A percentile compares a stretch with the other conserved stretches of the same genome.
Conservation (phyloP, 2,888 invertebrate genomes). For the Altica lythri region DNA sequence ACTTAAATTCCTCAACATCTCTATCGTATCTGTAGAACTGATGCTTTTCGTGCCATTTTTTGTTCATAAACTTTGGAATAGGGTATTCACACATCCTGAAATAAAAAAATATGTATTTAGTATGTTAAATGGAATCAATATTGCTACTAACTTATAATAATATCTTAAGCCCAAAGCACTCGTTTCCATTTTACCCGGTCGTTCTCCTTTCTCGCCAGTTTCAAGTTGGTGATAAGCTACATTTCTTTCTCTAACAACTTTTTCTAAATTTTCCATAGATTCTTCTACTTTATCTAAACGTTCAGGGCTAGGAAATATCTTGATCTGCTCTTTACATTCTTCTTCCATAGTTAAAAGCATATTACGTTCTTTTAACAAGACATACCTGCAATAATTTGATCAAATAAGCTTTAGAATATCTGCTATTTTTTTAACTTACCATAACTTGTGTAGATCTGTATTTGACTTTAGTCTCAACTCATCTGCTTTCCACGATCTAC, state of each 20-base stretch:
- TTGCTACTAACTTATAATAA: slow-evolving; percentile 61
- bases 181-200: slow-evolving; percentile 65
- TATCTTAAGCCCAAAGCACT: slow-evolving; percentile 67
- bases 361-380: slow-evolving; percentile 92
- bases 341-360: slow-evolving; percentile 97
- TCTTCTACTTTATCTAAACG: slow-evolving; percentile 91
- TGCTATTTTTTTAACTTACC: slow-evolving; percentile 65
- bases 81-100: slow-evolving; percentile 63
- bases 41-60: slow-evolving; percentile 65
- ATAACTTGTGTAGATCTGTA: slow-evolving; percentile 93
- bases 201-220: slow-evolving; percentile 83
- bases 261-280: slow-evolving; percentile 92
- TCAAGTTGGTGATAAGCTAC: slow-evolving; percentile 87
- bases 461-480: slow-evolving; percentile 95
- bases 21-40: slow-evolving; percentile 60
- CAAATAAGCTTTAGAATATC: slow-evolving; percentile 21
- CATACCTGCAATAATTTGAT: slow-evolving; percentile 62
- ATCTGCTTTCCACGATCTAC: slow-evolving; percentile 85
- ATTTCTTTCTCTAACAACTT: slow-evolving; percentile 90
- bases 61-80: slow-evolving; percentile 71
- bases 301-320: slow-evolving; percentile 88
- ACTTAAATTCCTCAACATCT: slow-evolving; percentile 67
- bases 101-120: no score
- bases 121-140: no score
- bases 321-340: slow-evolving; percentile 68